Conservation (phyloP, 2,113 vertebrate species). For the Drymodes brunneopygia region DNA sequence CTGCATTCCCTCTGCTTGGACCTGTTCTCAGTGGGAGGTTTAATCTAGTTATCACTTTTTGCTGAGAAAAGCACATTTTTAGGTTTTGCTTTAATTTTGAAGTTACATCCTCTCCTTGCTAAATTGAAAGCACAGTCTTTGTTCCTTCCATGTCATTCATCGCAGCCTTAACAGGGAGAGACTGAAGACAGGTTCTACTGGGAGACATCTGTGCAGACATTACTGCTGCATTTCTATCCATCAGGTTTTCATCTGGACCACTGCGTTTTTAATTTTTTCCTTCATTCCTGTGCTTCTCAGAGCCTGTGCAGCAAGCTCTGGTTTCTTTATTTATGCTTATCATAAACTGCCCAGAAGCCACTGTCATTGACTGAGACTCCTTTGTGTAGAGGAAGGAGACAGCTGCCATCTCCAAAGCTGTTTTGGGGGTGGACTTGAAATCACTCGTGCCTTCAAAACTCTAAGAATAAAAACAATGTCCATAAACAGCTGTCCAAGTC, state of each 20-base stretch:
- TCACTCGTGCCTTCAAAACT: not conserved
- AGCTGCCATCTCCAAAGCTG: not conserved
- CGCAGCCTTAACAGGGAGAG: not conserved
- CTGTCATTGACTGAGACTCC: not conserved
- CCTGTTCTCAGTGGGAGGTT: not conserved
- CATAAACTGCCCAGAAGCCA: not conserved
- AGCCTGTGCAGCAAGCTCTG: not conserved
- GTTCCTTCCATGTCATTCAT: not conserved
- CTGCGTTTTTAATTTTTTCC: not conserved
- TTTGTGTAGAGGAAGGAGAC: not conserved
- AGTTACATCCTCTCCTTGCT: not conserved
- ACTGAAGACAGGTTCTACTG: not conserved
- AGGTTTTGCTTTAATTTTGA: slow-evolving; percentile 3
- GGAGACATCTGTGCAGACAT: slow-evolving; percentile 20
- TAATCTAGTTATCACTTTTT: slow-evolving; percentile 26
- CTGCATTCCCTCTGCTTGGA: not conserved
- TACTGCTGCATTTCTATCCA: not conserved
- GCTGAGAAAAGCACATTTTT: slow-evolving; percentile 21
- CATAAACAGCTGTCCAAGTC: not conserved
- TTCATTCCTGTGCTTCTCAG: not conserved
- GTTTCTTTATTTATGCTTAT: not conserved
- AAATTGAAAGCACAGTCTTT: not conserved
- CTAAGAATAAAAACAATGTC: not conserved
- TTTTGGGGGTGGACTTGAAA: not conserved
- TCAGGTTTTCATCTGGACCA: not conserved